These are phyloP conservation scores for Cryptotermes secundus DNA, from an alignment of 1,140 invertebrate genomes.

Conservation along the genomic window DNA sequence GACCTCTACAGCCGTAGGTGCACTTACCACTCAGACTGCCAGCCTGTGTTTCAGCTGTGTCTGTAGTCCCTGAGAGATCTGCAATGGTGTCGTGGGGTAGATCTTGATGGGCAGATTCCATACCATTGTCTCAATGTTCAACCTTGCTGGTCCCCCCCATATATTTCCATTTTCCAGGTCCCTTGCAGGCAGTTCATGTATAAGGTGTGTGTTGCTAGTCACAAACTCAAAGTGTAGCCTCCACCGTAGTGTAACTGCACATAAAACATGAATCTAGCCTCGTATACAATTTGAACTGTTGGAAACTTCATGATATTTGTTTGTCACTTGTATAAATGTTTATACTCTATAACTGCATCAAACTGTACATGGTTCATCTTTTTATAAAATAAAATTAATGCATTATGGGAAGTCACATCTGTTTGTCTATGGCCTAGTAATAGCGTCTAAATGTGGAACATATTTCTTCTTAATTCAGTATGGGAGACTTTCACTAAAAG, in stretches of 20 bases:
- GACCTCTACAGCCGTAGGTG: no score
- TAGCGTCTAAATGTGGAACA: no score
- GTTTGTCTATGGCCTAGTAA: no score
- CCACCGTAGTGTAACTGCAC: constrained; percentile 84
- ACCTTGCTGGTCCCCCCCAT: constrained; percentile 79
- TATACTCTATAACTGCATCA: no score
- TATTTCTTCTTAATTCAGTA: no score
- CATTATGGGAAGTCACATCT: no score
- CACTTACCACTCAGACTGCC: constrained; percentile 35
- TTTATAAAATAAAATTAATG: no score
- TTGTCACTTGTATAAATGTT: no score
- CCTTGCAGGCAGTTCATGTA: constrained; percentile 36
- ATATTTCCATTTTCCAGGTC: constrained; percentile 54
- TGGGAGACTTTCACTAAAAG: no score
- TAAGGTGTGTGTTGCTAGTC: constrained; percentile 59
- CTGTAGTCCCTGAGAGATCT: constrained; percentile 61
- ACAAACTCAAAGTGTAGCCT: constrained; percentile 96
- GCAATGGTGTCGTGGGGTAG: constrained; percentile 83
- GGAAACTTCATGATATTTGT: no score
- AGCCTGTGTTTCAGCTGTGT: constrained; percentile 41
- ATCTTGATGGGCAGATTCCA: constrained; percentile 95
- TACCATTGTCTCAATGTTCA: constrained; percentile 95
- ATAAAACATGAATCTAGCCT: constrained; percentile 26
- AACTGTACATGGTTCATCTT: no score
- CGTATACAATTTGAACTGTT: no score